Base-by-base conservation (phyloP, 2,113 vertebrate species). In the Ranitomeya imitator region DNA sequence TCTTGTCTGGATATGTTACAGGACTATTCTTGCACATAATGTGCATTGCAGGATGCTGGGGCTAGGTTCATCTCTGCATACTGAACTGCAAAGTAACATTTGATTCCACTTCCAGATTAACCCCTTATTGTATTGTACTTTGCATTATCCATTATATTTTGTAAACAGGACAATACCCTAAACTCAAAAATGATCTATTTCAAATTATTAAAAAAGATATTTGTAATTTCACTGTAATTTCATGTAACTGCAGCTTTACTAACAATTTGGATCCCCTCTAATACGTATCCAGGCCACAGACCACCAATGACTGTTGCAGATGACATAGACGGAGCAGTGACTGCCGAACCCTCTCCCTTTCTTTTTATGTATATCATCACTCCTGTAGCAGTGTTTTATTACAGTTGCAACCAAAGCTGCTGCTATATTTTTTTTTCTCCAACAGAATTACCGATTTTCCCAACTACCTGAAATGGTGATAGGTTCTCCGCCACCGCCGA, bases 401-500 rank as follows among this genome's bases (percentile, higher is more conserved):
- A 45, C 37, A 45, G 37, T 45, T 45, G 37, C 37, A 51, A 16
- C 7, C 6, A 2, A 51, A 52, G 15, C 74, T 12, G 31, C 7
- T 77, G 19, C 45, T 14, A 3, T 23, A 51, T 45, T 84, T 79
- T 54, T 55, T 78, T 92, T 74, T 91, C 79, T 90, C 73, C 88
- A 73, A 52, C 92, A 99, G 98, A 97, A 98, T 86, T 99, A 99
- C 91, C 96, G 97, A 91, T 99, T 99, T 94, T 99, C 97, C 83
- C 98, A 99, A 94, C 97, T 99, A 91, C 98, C 98, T 85, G 98
- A 99, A 91, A 98, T 99, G 97, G 95, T 96, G 85, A 95, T 97
- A 93, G 96, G 95, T 71, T 98, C 97, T 91, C 97, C 98, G 74
- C 98, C 98, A 0, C 97, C 98, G 0, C 98, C 97, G 14, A 94